Conservation (phyloP, 2,113 vertebrate genomes). For the Pelvicachromis taeniatus region DNA sequence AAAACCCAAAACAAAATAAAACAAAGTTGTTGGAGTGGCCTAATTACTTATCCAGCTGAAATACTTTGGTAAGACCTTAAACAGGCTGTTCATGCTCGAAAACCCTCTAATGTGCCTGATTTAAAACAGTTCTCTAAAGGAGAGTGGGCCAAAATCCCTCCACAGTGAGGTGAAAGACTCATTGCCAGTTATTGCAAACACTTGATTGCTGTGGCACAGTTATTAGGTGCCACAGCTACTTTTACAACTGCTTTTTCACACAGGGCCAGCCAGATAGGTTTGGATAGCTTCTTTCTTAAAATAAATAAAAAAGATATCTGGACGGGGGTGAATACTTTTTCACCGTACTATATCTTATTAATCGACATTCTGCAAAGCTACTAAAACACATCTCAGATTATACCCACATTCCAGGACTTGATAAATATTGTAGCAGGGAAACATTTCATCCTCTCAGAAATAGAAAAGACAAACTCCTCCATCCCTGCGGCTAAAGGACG, state of each 20-base stretch:
- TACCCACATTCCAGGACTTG: background rate
- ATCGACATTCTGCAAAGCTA: background rate
- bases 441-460: constrained; percentile 9
- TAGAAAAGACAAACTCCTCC: constrained; percentile 14
- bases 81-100: background rate
- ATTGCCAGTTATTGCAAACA: background rate
- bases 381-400: background rate
- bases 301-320: background rate
- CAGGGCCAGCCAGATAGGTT: background rate
- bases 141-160: background rate
- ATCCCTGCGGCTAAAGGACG: background rate
- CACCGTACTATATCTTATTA: background rate
- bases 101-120: background rate
- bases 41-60: background rate
- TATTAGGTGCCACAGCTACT: background rate
- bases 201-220: background rate
- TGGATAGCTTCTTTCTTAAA: background rate
- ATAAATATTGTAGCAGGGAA: constrained; percentile 32
- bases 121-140: background rate
- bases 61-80: background rate
- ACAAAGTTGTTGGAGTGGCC: background rate
- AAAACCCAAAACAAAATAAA: background rate
- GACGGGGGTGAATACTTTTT: background rate
- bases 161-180: background rate
- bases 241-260: background rate